Evolutionary conservation across 2,888 invertebrate genomes (phyloP).

Genomic region (Xylota segnis): DNA sequence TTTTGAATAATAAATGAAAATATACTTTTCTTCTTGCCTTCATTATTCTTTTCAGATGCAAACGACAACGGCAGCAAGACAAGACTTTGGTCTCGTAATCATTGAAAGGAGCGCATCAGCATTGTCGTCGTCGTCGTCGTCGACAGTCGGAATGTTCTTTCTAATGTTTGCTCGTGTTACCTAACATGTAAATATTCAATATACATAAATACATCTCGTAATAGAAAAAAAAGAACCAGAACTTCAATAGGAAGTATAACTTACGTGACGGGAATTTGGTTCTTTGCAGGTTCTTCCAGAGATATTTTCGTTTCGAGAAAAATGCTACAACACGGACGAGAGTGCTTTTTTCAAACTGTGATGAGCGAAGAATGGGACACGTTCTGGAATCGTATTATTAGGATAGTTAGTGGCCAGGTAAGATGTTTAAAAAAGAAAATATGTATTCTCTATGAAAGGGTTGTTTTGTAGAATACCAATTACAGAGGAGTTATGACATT

Average conservation of each 20-base stretch:
- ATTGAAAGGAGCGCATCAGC: conserved; percentile 5
- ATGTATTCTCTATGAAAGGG: neutral
- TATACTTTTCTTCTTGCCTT: neutral
- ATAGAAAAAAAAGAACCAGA: conserved; percentile 33
- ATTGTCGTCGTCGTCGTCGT: neutral
- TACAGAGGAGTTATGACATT: neutral
- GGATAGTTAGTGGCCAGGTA: neutral
- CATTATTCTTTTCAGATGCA: conserved; percentile 20
- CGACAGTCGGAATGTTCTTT: neutral
- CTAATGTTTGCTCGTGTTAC: neutral
- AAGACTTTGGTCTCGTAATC: conserved; percentile 2
- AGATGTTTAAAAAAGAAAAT: neutral
- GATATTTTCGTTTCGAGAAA: neutral
- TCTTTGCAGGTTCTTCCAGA: neutral
- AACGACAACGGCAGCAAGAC: neutral
- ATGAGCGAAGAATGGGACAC: conserved; percentile 10
- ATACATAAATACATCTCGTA: conserved; percentile 39
- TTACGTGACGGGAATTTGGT: conserved; percentile 27
- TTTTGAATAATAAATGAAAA: conserved; percentile 1
- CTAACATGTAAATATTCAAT: conserved; percentile 45
- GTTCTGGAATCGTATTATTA: conserved; percentile 26
- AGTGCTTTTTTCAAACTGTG: neutral
- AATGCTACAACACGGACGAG: conserved; percentile 5
- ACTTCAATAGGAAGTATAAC: conserved; percentile 23
- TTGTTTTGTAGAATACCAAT: conserved; percentile 20